phyloP scores from a whole-genome alignment of 2,888 invertebrate species.

The Nymphalis polychloros region DNA sequence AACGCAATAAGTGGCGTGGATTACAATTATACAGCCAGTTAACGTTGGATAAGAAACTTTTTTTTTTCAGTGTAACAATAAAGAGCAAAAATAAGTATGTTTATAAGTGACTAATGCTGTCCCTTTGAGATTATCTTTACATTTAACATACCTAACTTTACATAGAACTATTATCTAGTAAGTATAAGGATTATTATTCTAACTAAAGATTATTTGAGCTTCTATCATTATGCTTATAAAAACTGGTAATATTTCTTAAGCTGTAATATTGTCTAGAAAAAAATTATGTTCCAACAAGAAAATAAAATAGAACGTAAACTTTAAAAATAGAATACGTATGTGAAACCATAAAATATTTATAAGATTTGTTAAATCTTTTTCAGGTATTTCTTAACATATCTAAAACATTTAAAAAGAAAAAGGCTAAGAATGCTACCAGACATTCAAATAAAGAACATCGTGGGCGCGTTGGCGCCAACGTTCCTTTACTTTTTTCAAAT shows the following conservation, averaged over 20 bases:
- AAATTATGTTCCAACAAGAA: background rate
- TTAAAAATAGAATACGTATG: conserved; percentile 12
- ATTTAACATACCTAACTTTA: background rate
- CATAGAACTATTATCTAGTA: too few relatives aligned
- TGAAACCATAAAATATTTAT: conserved; percentile 22
- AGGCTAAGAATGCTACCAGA: conserved; percentile 52
- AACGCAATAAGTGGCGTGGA: conserved; percentile 50
- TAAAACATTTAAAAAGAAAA: conserved; percentile 51
- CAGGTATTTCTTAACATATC: conserved; percentile 30
- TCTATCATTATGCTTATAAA: too few relatives aligned
- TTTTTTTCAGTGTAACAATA: conserved; percentile 6
- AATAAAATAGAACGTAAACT: background rate
- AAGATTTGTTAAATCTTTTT: conserved; percentile 26
- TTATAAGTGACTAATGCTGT: conserved; percentile 4
- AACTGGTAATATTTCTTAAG: too few relatives aligned
- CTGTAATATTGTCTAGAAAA: too few relatives aligned
- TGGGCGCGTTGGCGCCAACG: conserved; percentile 78
- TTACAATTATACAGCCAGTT: conserved; percentile 52
- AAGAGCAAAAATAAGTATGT: background rate
- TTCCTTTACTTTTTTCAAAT: conserved; percentile 68
- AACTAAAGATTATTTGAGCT: too few relatives aligned
- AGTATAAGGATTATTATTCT: too few relatives aligned
- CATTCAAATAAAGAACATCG: conserved; percentile 75
- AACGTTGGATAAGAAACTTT: conserved; percentile 30
- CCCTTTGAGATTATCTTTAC: conserved; percentile 3